phyloP scores from a whole-genome alignment of 2,113 vertebrate species.

The Percopsis transmontana region DNA sequence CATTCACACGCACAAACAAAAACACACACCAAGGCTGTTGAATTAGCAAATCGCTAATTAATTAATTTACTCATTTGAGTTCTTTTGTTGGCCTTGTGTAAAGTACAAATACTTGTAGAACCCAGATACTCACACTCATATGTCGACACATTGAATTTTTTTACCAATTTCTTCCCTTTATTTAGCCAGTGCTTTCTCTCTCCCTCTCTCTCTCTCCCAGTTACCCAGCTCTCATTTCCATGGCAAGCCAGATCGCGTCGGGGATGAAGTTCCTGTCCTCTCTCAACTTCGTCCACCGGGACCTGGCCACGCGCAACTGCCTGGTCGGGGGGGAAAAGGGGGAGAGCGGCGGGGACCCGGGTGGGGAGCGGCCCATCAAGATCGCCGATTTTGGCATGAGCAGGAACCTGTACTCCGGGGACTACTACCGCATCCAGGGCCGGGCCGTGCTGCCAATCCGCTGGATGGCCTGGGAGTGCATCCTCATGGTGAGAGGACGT shows the following conservation, averaged over 20 bases:
- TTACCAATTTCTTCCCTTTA: not conserved
- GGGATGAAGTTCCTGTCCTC: slow-evolving; percentile 92
- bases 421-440: slow-evolving; percentile 93
- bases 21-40: no score
- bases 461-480: slow-evolving; percentile 98
- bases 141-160: no score
- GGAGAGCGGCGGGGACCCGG: slow-evolving; percentile 64
- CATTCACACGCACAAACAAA: not conserved
- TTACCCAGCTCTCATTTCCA: slow-evolving; percentile 85
- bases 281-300: slow-evolving; percentile 91
- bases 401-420: slow-evolving; percentile 87
- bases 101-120: not conserved
- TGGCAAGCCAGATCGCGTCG: slow-evolving; percentile 89
- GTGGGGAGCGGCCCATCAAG: slow-evolving; percentile 88
- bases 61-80: no score
- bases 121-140: slow-evolving; percentile 3
- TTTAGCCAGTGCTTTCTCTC: not conserved
- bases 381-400: slow-evolving; percentile 96
- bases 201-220: slow-evolving; percentile 55
- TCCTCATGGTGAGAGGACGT: slow-evolving; percentile 85
- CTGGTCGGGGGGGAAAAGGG: slow-evolving; percentile 85
- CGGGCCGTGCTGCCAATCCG: slow-evolving; percentile 91
- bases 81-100: no score
- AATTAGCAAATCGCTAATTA: no score
- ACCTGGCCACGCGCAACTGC: slow-evolving; percentile 91